phyloP scores from a whole-genome alignment of 2,797 vertebrate genomes.

The Poeciliopsis gracilis region DNA sequence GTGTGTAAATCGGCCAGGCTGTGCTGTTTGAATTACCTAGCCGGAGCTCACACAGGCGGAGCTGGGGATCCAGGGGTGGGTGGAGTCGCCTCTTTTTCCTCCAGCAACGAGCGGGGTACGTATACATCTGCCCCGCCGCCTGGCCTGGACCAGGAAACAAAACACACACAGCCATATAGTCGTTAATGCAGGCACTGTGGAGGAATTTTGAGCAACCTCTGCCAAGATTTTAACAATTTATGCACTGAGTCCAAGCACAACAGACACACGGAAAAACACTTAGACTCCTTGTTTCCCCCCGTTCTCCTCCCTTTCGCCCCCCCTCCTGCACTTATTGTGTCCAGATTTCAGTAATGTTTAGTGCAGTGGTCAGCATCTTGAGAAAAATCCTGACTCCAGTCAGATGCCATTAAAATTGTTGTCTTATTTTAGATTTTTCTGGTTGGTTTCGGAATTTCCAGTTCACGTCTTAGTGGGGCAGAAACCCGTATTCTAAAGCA shows the following conservation, averaged over 20 bases:
- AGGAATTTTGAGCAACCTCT: conserved; percentile 62
- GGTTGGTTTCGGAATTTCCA: not conserved
- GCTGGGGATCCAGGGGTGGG: conserved; percentile 93
- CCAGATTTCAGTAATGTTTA: conserved; percentile 25
- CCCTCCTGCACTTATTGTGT: conserved; percentile 35
- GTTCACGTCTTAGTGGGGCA: not conserved
- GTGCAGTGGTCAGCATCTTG: conserved; percentile 20
- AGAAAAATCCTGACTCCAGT: conserved; percentile 10
- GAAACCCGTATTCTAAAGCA: not conserved
- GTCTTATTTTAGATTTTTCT: not conserved
- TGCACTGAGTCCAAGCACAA: conserved; percentile 36
- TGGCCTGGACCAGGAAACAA: conserved; percentile 79
- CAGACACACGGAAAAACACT: conserved; percentile 10
- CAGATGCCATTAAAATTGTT: conserved; percentile 5
- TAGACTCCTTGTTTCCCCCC: not conserved
- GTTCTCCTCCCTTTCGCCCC: not conserved
- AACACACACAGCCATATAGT: conserved; percentile 34
- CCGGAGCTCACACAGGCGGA: conserved; percentile 94
- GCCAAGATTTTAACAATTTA: conserved; percentile 50
- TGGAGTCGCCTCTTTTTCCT: conserved; percentile 96
- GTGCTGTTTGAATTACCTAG: conserved; percentile 82
- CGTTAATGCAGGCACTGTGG: conserved; percentile 38
- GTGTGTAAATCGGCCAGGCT: conserved; percentile 3
- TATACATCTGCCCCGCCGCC: conserved; percentile 95
- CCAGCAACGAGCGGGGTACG: conserved; percentile 97